phyloP scores from a whole-genome alignment of 2,888 invertebrate genomes.

The Habroteleia sp. region DNA sequence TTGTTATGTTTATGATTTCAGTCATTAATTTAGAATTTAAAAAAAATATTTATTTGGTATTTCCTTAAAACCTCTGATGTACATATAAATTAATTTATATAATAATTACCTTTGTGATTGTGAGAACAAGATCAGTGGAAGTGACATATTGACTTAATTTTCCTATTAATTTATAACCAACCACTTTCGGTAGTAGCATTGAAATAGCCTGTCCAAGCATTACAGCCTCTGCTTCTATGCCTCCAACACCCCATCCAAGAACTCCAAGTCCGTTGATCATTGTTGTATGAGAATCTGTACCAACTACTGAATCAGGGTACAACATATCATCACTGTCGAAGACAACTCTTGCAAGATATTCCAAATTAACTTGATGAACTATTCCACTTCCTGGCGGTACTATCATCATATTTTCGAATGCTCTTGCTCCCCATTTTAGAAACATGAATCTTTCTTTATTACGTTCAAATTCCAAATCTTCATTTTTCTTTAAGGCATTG shows the following conservation, averaged over 20 bases:
- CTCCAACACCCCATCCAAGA: slow-evolving; percentile 97
- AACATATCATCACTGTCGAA: slow-evolving; percentile 87
- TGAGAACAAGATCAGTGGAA: slow-evolving; percentile 97
- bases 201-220: slow-evolving; percentile 99
- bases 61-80: too few relatives aligned
- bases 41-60: too few relatives aligned
- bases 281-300: slow-evolving; percentile 99
- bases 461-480: slow-evolving; percentile 96
- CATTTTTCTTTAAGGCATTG: slow-evolving; percentile 94
- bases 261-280: slow-evolving; percentile 99
- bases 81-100: not conserved
- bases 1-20: too few relatives aligned
- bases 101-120: slow-evolving; percentile 92
- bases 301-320: slow-evolving; percentile 96
- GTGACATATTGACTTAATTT: slow-evolving; percentile 91
- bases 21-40: too few relatives aligned
- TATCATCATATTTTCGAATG: slow-evolving; percentile 97
- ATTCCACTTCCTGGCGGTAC: slow-evolving; percentile 99
- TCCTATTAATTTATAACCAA: slow-evolving; percentile 95
- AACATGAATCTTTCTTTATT: slow-evolving; percentile 98
- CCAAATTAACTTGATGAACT: slow-evolving; percentile 96
- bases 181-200: slow-evolving; percentile 97
- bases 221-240: slow-evolving; percentile 99
- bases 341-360: slow-evolving; percentile 95
- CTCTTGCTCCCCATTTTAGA: slow-evolving; percentile 98